Evolutionary conservation across 1,140 invertebrate genomes (phyloP), one percentile per base, ranked within the genome.

Genomic region (Akabosia matsudoensis): DNA sequence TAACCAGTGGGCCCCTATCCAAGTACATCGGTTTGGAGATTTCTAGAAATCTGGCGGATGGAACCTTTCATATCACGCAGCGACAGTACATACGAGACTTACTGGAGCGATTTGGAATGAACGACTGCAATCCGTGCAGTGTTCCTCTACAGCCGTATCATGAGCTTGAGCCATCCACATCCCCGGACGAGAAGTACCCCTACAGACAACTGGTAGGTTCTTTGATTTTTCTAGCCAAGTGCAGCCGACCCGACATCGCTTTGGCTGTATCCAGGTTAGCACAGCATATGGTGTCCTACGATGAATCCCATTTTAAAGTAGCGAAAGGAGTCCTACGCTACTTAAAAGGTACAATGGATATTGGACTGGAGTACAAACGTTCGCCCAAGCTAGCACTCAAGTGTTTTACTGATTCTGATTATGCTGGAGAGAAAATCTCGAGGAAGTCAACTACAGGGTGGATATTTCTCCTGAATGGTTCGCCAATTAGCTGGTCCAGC

Each of bases 351-450:
- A 85, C 77, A 78, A 82, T 72, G 74, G 74, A 79, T 83, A 82
- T n/a, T 80, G 78, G 72, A 18, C 45, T 81, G 30, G 13, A 52
- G 13, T 76, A 76, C 61, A 30, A 26, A 3, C 2, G 1, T 7
- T 10, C 13, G 1, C 2, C 13, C 2, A 24, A 33, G 10, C 13
- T 64, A 1, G n/a, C 37, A 28, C 31, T 86, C n/a, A 72, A 79
- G 54, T 83, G 83, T 28, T 86, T 80, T 82, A 82, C 83, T 14
- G 85, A 86, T 80, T 80, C 85, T 3, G 84, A 87, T 79, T 86
- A 84, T 83, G 85, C 79, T 26, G 82, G 77, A 7, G 80, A 84
- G 56, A 78, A 4, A 7, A 22, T 76, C 16, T 83, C 85, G 37
- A 80, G 84, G 64, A 85, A 83, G 79, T 86, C 84, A 30, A 86